A percentile compares a stretch with the other conserved stretches of the same genome.
These are phyloP conservation scores for Priocnemis perturbator DNA, from an alignment of 2,888 invertebrate species.

Conservation along the genomic window DNA sequence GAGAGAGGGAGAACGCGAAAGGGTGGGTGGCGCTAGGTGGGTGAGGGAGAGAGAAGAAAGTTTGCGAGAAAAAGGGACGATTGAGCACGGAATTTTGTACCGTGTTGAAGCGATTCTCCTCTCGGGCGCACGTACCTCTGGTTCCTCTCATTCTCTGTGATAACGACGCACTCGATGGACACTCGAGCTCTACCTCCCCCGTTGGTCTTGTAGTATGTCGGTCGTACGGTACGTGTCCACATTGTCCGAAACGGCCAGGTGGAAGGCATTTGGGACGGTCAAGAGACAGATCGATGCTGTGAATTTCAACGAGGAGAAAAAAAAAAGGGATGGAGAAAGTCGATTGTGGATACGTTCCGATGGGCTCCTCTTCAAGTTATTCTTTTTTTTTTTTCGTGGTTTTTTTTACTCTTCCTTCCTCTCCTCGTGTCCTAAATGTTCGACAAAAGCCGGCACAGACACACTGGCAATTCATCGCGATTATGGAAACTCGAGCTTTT, in stretches of 20 bases:
- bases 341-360: background rate
- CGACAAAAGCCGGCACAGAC: conserved; percentile 20
- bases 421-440: conserved; percentile 8
- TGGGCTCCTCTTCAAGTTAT: conserved; percentile 1
- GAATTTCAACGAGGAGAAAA: conserved; percentile 34
- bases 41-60: conserved; percentile 26
- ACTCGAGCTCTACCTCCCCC: conserved; percentile 32
- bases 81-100: conserved; percentile 27
- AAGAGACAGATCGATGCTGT: conserved; percentile 39
- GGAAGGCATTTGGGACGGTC: conserved; percentile 15
- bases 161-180: conserved; percentile 32
- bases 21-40: conserved; percentile 11
- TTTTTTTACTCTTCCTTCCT: background rate
- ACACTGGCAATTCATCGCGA: too few species aligned
- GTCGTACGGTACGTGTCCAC: conserved; percentile 25
- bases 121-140: conserved; percentile 18
- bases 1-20: conserved; percentile 12
- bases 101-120: conserved; percentile 7
- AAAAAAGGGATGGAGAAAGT: conserved; percentile 8
- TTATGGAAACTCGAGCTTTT: too few species aligned
- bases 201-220: conserved; percentile 35
- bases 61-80: conserved; percentile 18
- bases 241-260: conserved; percentile 40
- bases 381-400: background rate
- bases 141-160: conserved; percentile 27